These are phyloP conservation scores for Thunnus maccoyii DNA, from an alignment of 2,113 vertebrate species.

Conservation along the genomic window DNA sequence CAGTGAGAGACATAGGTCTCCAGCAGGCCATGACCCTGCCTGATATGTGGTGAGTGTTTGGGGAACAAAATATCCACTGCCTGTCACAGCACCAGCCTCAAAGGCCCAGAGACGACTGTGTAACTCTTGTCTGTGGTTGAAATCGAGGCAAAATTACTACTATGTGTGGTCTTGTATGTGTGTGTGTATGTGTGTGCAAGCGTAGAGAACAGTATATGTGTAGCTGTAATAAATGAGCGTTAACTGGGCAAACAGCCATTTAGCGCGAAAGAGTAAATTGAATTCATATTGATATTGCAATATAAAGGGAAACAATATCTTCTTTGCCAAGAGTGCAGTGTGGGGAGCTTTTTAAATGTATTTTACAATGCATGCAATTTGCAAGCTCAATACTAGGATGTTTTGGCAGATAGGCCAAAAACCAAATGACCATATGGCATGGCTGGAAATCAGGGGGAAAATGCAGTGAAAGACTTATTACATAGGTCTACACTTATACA, in stretches of 20 bases:
- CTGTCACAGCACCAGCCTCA: constrained; percentile 64
- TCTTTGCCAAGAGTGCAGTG: constrained; percentile 39
- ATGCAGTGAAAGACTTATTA: background rate
- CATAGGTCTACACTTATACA: background rate
- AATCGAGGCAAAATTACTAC: constrained; percentile 6
- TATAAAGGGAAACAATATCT: constrained; percentile 45
- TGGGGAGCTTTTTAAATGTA: constrained; percentile 37
- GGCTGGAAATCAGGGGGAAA: background rate
- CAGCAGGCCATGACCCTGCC: constrained; percentile 71
- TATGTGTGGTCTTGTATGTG: background rate
- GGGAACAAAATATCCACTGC: constrained; percentile 63
- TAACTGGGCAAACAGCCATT: constrained; percentile 57
- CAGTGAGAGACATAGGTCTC: constrained; percentile 66
- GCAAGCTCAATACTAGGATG: constrained; percentile 9
- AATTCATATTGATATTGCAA: constrained; percentile 56
- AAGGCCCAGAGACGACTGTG: constrained; percentile 27
- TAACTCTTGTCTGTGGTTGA: constrained; percentile 18
- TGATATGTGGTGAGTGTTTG: constrained; percentile 70
- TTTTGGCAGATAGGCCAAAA: constrained; percentile 18
- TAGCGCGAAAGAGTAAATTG: constrained; percentile 28
- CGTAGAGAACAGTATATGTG: background rate
- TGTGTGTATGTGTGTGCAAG: background rate
- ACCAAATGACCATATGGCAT: background rate
- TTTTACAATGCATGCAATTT: constrained; percentile 29
- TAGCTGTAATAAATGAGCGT: constrained; percentile 37